A percentile compares a stretch with the other conserved stretches of the same genome.
phyloP scores from a whole-genome alignment of 2,797 vertebrate species.

The Fringilla coelebs region DNA sequence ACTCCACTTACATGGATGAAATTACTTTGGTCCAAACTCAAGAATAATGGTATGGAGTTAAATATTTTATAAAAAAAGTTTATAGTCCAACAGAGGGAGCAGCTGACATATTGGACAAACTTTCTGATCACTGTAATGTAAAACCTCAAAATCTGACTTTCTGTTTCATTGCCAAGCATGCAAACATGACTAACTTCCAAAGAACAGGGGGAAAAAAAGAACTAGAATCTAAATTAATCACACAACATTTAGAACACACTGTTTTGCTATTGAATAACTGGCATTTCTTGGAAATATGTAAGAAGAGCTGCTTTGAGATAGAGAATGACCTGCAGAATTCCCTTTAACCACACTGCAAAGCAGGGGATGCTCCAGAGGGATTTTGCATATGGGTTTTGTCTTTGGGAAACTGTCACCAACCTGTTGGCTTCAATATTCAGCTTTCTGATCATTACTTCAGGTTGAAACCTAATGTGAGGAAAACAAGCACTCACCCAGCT shows the following conservation, averaged over 20 bases:
- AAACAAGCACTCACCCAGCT: background rate
- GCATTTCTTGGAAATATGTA: background rate
- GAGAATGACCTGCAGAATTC: background rate
- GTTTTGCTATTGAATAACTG: background rate
- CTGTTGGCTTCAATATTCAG: background rate
- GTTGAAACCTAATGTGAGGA: background rate
- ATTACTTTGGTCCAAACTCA: background rate
- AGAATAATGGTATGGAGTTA: background rate
- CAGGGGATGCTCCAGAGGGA: background rate
- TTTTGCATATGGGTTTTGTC: background rate
- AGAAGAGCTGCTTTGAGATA: background rate
- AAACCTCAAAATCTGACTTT: background rate
- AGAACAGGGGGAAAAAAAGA: background rate
- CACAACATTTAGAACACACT: background rate
- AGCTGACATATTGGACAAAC: background rate
- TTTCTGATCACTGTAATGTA: background rate
- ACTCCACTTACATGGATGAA: background rate
- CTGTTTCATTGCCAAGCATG: background rate
- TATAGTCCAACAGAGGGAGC: background rate
- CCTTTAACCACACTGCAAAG: background rate
- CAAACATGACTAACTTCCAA: constrained; percentile 11
- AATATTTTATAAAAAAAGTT: constrained; percentile 6
- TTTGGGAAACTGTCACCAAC: background rate
- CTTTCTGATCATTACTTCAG: background rate
- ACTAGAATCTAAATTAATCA: background rate